Evolutionary conservation across 2,888 invertebrate species (phyloP), one percentile per base, ranked within the genome.

Genomic region (Phengaris arion): DNA sequence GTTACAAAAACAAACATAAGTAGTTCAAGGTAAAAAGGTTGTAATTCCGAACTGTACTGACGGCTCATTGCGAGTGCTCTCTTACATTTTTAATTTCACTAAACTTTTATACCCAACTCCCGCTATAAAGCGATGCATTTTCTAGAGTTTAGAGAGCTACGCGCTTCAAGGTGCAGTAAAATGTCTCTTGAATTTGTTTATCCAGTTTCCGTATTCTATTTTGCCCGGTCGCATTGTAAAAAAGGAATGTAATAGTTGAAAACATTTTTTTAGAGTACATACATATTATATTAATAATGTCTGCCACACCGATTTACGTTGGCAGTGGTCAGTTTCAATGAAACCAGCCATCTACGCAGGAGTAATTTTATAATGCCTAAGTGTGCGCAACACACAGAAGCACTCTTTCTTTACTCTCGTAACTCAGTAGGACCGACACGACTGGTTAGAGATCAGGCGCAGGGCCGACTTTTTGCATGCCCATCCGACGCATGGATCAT

Each of bases 1-100:
- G 64, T 64, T 64, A 64, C 35, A 35, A 64, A 13, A 64, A 35
- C 35, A 35, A 45, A 8, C 35, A 35, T 64, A 64, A 64, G 64
- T 64, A 64, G 64, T 64, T 64, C 35, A 64, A 64, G 64, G 64
- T 64, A 35, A 64, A 64, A 64, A 35, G 35, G 35, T 5, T 45
- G 64, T 45, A 6, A 13, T 45, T 35, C 35, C 15, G 52, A 48
- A 48, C 48, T 48, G 48, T 45, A 13, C 59, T 10, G 59, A 12
- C 10, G 59, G 6, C 59, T 64, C 59, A 6, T 7, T 64, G 59
- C 59, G 45, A 64, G 35, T 64, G 64, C 64, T 45, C 35, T 12
- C 64, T 15, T 0, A 64, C 35, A 64, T 59, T 59, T 59, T 10
- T 59, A 22, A 15, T 59, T 22, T 22, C 22, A 59, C 22, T 59